Conservation (phyloP, 2,113 vertebrate species). For the Corythornis cristatus region DNA sequence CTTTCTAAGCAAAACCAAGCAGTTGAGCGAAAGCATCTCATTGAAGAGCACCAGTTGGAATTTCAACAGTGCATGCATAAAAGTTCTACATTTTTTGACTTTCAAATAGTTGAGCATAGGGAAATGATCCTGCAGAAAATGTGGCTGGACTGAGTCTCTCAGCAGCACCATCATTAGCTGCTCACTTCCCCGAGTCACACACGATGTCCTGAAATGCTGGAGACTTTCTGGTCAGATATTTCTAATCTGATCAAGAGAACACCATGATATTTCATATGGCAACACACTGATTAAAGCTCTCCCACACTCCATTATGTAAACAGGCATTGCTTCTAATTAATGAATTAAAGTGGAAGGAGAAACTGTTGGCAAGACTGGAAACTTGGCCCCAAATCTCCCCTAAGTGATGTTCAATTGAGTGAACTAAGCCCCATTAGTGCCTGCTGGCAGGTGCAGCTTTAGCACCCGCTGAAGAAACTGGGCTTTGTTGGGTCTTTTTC, state of each 20-base stretch:
- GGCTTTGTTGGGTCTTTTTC: not conserved
- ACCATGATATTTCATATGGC: not conserved
- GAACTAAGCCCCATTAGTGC: not conserved
- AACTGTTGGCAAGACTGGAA: not conserved
- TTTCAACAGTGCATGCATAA: not conserved
- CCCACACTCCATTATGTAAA: not conserved
- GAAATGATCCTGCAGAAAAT: not conserved
- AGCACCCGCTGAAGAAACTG: not conserved
- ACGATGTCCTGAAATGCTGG: not conserved
- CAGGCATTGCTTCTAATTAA: constrained; percentile 7
- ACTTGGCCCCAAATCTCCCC: constrained; percentile 14
- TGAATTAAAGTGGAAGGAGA: constrained; percentile 1
- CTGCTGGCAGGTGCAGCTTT: not conserved
- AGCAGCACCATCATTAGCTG: not conserved
- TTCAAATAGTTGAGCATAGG: constrained; percentile 17
- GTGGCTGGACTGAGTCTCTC: not conserved
- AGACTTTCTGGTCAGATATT: not conserved
- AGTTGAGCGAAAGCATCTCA: constrained; percentile 22
- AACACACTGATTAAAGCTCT: not conserved
- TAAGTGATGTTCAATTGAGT: not conserved
- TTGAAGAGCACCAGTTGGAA: constrained; percentile 24
- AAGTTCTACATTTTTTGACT: not conserved
- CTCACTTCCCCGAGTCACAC: not conserved
- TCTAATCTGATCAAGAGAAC: not conserved
- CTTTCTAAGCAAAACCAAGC: not conserved